Evolutionary conservation across 2,797 vertebrate genomes (phyloP).

Genomic region (Molossus molossus): DNA sequence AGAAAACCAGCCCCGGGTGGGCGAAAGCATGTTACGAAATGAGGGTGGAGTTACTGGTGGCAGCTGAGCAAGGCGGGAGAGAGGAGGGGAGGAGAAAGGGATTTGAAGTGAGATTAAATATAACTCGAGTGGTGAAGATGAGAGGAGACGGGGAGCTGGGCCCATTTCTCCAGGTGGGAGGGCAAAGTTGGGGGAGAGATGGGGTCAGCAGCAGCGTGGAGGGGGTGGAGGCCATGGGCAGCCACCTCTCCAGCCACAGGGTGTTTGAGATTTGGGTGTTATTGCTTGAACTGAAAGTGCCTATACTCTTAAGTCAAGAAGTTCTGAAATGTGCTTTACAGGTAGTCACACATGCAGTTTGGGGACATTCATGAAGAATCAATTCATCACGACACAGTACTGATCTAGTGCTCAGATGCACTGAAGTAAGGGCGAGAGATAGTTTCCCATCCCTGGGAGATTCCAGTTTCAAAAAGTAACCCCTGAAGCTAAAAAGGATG

Average conservation of each 20-base stretch:
- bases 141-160: background rate
- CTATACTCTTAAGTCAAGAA: background rate
- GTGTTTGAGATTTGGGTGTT: background rate
- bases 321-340: background rate
- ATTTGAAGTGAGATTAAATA: background rate
- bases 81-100: background rate
- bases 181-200: background rate
- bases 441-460: background rate
- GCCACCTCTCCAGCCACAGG: background rate
- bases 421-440: background rate
- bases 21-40: background rate
- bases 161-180: background rate
- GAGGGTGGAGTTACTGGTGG: background rate
- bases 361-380: background rate
- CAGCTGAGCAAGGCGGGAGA: background rate
- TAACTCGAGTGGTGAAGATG: background rate
- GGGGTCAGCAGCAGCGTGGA: background rate
- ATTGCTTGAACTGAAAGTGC: background rate
- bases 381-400: background rate
- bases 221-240: accelerated
- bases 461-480: background rate
- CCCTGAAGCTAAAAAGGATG: background rate
- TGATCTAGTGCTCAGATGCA: background rate
- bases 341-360: background rate
- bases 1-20: background rate